Conservation (phyloP, 2,797 vertebrate genomes). For the Labeo calbasu region DNA sequence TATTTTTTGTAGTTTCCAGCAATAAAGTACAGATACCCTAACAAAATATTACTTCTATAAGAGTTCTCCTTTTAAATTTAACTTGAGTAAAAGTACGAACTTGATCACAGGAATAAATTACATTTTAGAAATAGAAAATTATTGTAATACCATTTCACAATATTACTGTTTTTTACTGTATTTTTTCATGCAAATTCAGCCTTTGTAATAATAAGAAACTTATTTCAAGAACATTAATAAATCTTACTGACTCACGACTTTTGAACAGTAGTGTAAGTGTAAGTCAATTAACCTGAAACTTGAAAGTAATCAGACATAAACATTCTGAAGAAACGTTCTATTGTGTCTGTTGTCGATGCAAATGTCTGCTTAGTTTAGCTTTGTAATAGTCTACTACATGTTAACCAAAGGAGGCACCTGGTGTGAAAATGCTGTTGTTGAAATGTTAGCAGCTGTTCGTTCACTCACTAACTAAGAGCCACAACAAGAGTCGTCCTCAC, state of each 20-base stretch:
- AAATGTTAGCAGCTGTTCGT: slow-evolving; percentile 29
- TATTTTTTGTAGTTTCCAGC: too few species aligned
- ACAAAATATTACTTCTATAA: too few species aligned
- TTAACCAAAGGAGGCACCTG: slow-evolving; percentile 2
- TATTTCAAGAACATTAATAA: neutral
- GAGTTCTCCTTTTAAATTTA: too few species aligned
- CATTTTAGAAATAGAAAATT: too few species aligned
- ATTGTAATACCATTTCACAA: too few species aligned
- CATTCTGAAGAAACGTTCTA: neutral
- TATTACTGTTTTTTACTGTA: too few species aligned
- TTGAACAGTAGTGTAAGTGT: neutral
- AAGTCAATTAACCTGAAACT: neutral
- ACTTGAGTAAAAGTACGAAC: too few species aligned
- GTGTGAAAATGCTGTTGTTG: slow-evolving; percentile 6
- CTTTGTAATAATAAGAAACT: neutral
- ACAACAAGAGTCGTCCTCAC: slow-evolving; percentile 25
- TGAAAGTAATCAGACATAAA: neutral
- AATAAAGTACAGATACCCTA: too few species aligned
- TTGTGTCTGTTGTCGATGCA: neutral
- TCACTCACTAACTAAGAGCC: neutral
- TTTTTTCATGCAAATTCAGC: neutral
- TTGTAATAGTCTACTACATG: neutral
- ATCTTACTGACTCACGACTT: neutral
- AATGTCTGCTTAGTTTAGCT: neutral
- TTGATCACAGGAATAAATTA: too few species aligned